Evolutionary conservation across 2,113 vertebrate species (phyloP).

Genomic region (Engystomops pustulosus): DNA sequence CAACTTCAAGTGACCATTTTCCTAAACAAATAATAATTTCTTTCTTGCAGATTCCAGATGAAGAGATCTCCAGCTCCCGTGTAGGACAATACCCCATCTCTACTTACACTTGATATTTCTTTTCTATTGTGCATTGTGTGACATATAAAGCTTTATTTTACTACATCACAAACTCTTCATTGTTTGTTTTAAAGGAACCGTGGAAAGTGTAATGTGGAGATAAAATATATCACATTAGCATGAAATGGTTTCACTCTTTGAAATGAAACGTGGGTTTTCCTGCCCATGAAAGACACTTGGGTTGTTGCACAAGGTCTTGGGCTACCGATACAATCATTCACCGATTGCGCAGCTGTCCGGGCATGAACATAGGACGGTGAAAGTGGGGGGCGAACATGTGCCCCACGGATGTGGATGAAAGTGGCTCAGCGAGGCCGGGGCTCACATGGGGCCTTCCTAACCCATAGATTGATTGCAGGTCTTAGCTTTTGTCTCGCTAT

Average conservation of each 20-base stretch:
- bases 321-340: no score
- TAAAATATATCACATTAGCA: background rate
- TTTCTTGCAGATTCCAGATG: conserved; percentile 46
- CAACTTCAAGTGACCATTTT: background rate
- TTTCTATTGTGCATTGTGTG: conserved; percentile 27
- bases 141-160: conserved; percentile 44
- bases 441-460: no score
- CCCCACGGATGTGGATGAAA: no score
- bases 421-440: no score
- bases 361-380: no score
- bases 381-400: no score
- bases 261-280: background rate
- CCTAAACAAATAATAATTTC: background rate
- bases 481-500: no score
- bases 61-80: background rate
- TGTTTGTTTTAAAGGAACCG: background rate
- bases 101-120: conserved; percentile 5
- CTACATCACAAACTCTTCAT: conserved; percentile 9
- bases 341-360: no score
- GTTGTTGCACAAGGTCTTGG: no score
- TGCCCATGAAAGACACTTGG: no score
- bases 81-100: background rate
- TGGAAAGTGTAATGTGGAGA: background rate
- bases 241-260: background rate
- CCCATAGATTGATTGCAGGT: no score